Percentiles rank a stretch among this genome's conserved stretches.
These are phyloP conservation scores for Epinephelus fuscoguttatus DNA, from an alignment of 2,113 vertebrate species.

Conservation along the genomic window DNA sequence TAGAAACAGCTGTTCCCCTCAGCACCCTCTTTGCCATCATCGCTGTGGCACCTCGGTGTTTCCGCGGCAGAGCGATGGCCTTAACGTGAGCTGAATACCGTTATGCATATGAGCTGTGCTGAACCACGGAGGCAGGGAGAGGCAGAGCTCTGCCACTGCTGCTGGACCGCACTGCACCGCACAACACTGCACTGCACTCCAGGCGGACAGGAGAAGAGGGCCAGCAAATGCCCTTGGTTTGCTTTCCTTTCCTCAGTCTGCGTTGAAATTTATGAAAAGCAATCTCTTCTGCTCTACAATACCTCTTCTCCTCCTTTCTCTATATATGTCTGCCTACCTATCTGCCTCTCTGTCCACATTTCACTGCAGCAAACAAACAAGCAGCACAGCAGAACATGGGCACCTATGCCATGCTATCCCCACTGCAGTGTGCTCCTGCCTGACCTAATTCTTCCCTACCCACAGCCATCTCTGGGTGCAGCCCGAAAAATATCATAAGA, in stretches of 20 bases:
- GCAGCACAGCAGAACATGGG: slow-evolving; percentile 13
- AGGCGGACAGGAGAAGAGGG: slow-evolving; percentile 3
- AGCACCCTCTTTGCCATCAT: slow-evolving; percentile 39
- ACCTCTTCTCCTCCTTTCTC: neutral
- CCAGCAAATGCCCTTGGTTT: slow-evolving; percentile 24
- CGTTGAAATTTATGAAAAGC: neutral
- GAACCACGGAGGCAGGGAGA: slow-evolving; percentile 6
- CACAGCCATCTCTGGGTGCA: slow-evolving; percentile 42
- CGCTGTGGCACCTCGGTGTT: slow-evolving; percentile 28
- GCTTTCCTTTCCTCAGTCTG: neutral
- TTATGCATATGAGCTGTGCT: slow-evolving; percentile 36
- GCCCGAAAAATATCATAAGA: slow-evolving; percentile 24
- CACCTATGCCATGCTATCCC: slow-evolving; percentile 31
- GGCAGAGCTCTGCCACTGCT: slow-evolving; percentile 13
- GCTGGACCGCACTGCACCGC: slow-evolving; percentile 23
- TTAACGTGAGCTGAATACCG: slow-evolving; percentile 49
- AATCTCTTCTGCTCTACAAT: neutral
- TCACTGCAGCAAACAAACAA: slow-evolving; percentile 20
- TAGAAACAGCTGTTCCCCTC: slow-evolving; percentile 61
- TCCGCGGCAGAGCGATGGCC: slow-evolving; percentile 27
- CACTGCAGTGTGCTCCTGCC: slow-evolving; percentile 59
- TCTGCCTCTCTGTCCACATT: neutral
- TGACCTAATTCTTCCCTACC: slow-evolving; percentile 60
- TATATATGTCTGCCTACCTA: neutral
- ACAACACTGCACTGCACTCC: slow-evolving; percentile 9